These are phyloP conservation scores for Drosophila mulleri DNA, from an alignment of 2,888 invertebrate genomes.

Conservation along the genomic window DNA sequence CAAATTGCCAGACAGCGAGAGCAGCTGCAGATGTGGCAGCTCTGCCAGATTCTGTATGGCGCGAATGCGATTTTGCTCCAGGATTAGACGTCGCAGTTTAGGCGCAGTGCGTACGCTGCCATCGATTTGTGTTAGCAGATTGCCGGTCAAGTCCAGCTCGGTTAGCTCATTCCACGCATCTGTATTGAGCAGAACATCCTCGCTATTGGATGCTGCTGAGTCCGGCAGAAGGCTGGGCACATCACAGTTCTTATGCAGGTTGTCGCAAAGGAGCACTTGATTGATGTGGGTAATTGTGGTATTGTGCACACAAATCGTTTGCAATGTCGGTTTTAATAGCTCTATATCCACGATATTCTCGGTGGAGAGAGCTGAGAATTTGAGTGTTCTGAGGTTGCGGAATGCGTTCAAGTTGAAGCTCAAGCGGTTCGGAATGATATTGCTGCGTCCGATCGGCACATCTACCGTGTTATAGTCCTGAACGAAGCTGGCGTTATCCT, in stretches of 20 bases:
- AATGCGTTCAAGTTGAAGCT: constrained; percentile 93
- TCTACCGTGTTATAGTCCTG: constrained; percentile 83
- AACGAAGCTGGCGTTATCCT: constrained; percentile 69
- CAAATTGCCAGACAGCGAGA: constrained; percentile 93
- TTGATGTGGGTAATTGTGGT: constrained; percentile 86
- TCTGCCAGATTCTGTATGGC: constrained; percentile 91
- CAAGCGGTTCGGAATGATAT: constrained; percentile 92
- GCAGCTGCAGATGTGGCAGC: constrained; percentile 90
- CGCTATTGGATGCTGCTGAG: constrained; percentile 22
- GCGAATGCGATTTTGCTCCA: constrained; percentile 92
- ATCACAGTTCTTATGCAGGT: constrained; percentile 88
- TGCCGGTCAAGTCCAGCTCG: constrained; percentile 91
- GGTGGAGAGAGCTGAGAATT: constrained; percentile 89
- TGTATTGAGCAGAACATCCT: constrained; percentile 39
- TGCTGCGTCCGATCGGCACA: constrained; percentile 91
- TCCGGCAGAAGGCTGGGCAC: constrained; percentile 66
- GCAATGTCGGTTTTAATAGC: constrained; percentile 85
- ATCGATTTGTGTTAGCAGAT: constrained; percentile 91
- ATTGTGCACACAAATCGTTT: constrained; percentile 84
- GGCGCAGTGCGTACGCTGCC: constrained; percentile 92
- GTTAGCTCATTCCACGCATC: constrained; percentile 88
- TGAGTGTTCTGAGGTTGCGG: constrained; percentile 90
- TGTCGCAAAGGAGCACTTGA: constrained; percentile 93
- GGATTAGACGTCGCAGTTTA: constrained; percentile 89
- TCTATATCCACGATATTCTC: constrained; percentile 88